Evolutionary conservation across 2,797 vertebrate species (phyloP), one percentile per base, ranked within the genome.

Genomic region (Craterocephalus amniculus): DNA sequence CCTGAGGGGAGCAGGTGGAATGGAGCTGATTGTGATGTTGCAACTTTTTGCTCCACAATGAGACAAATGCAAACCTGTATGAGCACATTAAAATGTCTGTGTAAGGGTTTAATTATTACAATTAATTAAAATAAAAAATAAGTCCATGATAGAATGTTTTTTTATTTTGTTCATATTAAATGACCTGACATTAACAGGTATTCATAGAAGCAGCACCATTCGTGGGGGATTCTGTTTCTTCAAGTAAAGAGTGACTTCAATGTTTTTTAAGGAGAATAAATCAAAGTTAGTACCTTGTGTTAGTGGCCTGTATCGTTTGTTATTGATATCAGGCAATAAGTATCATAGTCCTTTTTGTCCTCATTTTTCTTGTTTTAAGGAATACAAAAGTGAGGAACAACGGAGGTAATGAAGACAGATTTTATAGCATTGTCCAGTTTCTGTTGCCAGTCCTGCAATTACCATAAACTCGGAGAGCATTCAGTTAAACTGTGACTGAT

Each of bases 401-500:
- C 31, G 27, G 34, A 12, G 1, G 27, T 24, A 24, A 20, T 6
- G 6, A 2, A 26, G 60, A 61, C 56, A 54, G 68, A 69, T 70
- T 72, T 36, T 64, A 27, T 49, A 38, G 38, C 58, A 20, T 40
- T 63, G 32, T 63, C 43, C 54, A 32, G 10, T 76, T 86, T 80
- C 70, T 65, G 31, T 61, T 72, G 57, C 38, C 59, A 43, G 72
- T 48, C 68, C 72, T 82, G 68, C 79, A 70, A 87, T 87, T 79
- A 86, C 34, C 70, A 68, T 59, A 69, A 81, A 48, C 22, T 74
- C 36, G 67, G 75, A 79, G 58, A 58, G 60, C 35, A 5, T 79
- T 73, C 48, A n/a, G 62, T 85, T 76, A 70, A 83, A 83, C 55
- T 74, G 66, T 76, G 79, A 84, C 74, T 56, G 67, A 76, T 48